phyloP scores from a whole-genome alignment of 37 sponge, comb jelly and placozoan genomes.

The Crambe crambe region DNA sequence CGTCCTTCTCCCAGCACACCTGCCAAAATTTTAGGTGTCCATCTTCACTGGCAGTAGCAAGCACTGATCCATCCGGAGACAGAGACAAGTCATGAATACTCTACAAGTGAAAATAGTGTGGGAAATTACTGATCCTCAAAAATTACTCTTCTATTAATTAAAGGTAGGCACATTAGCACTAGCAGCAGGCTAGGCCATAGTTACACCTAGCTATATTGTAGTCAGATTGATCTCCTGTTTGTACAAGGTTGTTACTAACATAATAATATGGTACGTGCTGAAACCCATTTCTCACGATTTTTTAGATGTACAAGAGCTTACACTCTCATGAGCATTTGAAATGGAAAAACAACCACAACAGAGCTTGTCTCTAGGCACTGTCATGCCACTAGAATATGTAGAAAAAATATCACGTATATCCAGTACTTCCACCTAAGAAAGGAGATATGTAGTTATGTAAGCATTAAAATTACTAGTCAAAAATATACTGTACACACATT shows the following conservation, averaged over 20 bases:
- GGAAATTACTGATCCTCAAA: background rate
- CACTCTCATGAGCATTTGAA: constrained; percentile 42
- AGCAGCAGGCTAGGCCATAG: no score
- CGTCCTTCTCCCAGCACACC: constrained; percentile 15
- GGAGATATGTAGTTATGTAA: no score
- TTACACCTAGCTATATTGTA: no score
- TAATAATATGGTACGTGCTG: background rate
- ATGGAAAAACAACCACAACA: constrained; percentile 28
- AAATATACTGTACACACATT: constrained; percentile 38
- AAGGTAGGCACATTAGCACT: background rate
- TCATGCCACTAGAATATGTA: constrained; percentile 3
- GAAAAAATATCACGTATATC: constrained; percentile 38
- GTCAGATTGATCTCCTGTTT: no score
- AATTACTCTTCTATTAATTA: background rate
- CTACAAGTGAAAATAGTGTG: constrained; percentile 9
- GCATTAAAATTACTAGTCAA: constrained; percentile 9
- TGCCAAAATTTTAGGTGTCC: constrained; percentile 91
- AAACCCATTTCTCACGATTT: background rate
- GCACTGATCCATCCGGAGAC: constrained; percentile 85
- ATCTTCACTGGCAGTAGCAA: constrained; percentile 83
- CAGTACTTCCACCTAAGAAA: constrained; percentile 48
- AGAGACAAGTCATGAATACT: constrained; percentile 61
- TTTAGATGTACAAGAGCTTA: constrained; percentile 7
- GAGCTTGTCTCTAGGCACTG: constrained; percentile 10
- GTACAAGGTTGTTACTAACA: no score